These are phyloP conservation scores for Blastomussa wellsi DNA, from an alignment of 92 coral and sea anemone species.

Conservation along the genomic window DNA sequence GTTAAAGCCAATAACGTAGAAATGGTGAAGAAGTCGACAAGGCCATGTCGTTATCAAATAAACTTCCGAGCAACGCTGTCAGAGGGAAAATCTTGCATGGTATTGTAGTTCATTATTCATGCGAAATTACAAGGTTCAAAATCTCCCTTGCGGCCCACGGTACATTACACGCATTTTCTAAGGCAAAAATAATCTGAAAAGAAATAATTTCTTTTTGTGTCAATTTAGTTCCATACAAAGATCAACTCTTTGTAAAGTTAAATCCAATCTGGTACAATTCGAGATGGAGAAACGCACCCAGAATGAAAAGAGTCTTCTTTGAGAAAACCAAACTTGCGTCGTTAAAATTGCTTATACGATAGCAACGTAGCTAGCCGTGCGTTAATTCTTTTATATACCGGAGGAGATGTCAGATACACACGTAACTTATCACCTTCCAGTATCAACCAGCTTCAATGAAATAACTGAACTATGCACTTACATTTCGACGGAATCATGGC, in stretches of 20 bases:
- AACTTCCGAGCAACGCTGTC: neutral
- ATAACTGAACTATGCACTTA: slow-evolving; percentile 16
- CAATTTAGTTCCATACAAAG: neutral
- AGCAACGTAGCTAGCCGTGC: neutral
- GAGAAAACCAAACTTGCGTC: neutral
- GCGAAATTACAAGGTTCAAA: neutral
- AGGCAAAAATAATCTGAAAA: neutral
- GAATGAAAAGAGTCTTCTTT: neutral
- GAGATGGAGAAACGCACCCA: neutral
- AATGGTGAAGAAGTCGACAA: neutral
- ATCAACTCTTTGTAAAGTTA: neutral
- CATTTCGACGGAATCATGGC: slow-evolving; percentile 16
- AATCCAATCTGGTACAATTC: neutral
- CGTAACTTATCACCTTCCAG: neutral
- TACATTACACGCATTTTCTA: neutral
- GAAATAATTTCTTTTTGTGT: neutral
- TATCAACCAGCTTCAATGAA: neutral
- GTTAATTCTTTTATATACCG: slow-evolving; percentile 4
- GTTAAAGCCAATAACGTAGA: neutral
- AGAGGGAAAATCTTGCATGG: neutral
- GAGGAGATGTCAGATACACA: slow-evolving; percentile 19
- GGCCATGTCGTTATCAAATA: neutral
- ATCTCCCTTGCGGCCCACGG: neutral
- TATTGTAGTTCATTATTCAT: slow-evolving; percentile 8
- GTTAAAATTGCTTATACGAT: neutral